Conservation (phyloP, 2,113 vertebrate species). For the Centropristis striata region DNA sequence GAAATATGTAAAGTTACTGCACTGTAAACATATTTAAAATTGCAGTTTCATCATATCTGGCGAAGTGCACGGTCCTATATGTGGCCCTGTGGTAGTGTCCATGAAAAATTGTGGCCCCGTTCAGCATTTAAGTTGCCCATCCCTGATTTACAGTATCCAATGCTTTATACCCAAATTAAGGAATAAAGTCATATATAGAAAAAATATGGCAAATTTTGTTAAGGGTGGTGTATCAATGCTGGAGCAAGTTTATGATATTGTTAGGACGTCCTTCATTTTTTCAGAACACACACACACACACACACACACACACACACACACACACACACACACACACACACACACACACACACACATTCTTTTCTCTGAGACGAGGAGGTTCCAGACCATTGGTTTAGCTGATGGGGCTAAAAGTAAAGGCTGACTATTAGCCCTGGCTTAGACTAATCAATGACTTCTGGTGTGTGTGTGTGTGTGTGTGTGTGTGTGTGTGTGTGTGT, state of each 20-base stretch:
- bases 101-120: too few relatives aligned
- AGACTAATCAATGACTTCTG: constrained; percentile 71
- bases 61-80: too few relatives aligned
- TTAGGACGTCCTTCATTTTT: not conserved
- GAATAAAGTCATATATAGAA: not conserved
- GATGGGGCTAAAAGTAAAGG: constrained; percentile 75
- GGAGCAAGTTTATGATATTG: not conserved
- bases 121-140: too few relatives aligned
- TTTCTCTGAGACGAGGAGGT: constrained; percentile 39
- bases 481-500: constrained; percentile 38
- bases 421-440: constrained; percentile 70
- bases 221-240: too few relatives aligned
- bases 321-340: not conserved
- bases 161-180: not conserved
- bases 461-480: constrained; percentile 39
- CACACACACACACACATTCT: not conserved
- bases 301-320: constrained; percentile 5
- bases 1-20: too few relatives aligned
- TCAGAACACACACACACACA: not conserved
- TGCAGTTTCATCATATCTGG: too few relatives aligned
- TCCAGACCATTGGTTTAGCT: constrained; percentile 74
- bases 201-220: not conserved
- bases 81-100: too few relatives aligned
- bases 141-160: too few relatives aligned
- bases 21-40: too few relatives aligned